A percentile compares a stretch with the other conserved stretches of the same genome.
phyloP scores from a whole-genome alignment of 2,113 vertebrate genomes.

The Rhagologus leucostigma region DNA sequence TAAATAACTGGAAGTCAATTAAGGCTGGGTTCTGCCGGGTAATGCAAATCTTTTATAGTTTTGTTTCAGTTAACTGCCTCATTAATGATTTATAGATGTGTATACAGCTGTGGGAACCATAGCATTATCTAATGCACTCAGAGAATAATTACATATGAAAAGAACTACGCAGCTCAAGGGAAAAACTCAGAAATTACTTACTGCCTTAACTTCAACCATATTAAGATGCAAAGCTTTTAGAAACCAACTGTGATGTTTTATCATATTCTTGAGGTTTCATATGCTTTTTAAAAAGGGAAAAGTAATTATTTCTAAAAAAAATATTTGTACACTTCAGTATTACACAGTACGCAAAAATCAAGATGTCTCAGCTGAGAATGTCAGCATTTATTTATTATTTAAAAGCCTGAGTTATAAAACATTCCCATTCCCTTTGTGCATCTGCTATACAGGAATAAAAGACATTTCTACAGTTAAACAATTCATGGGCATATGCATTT shows the following conservation, averaged over 20 bases:
- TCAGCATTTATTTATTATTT: conserved; percentile 60
- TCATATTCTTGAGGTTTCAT: conserved; percentile 15
- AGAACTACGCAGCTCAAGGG: conserved; percentile 70
- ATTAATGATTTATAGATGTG: conserved; percentile 83
- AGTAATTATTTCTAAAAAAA: not conserved
- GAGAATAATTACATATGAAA: conserved; percentile 80
- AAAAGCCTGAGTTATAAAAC: conserved; percentile 53
- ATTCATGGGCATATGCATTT: not conserved
- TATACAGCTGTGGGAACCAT: conserved; percentile 76
- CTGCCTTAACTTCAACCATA: conserved; percentile 66
- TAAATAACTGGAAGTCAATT: conserved; percentile 81
- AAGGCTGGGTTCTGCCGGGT: conserved; percentile 70
- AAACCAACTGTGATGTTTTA: conserved; percentile 56
- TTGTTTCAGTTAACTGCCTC: conserved; percentile 80
- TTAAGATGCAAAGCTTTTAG: conserved; percentile 71
- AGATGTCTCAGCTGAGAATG: not conserved
- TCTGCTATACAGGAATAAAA: conserved; percentile 9
- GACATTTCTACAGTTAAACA: conserved; percentile 21
- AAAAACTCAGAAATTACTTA: conserved; percentile 72
- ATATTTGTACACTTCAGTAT: not conserved
- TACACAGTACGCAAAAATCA: not conserved
- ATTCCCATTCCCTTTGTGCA: conserved; percentile 1
- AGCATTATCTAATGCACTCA: conserved; percentile 75
- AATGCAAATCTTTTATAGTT: conserved; percentile 80
- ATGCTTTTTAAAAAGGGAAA: conserved; percentile 23